Evolutionary conservation across 1,140 invertebrate genomes (phyloP).

Genomic region (Zaprionus ornatus): DNA sequence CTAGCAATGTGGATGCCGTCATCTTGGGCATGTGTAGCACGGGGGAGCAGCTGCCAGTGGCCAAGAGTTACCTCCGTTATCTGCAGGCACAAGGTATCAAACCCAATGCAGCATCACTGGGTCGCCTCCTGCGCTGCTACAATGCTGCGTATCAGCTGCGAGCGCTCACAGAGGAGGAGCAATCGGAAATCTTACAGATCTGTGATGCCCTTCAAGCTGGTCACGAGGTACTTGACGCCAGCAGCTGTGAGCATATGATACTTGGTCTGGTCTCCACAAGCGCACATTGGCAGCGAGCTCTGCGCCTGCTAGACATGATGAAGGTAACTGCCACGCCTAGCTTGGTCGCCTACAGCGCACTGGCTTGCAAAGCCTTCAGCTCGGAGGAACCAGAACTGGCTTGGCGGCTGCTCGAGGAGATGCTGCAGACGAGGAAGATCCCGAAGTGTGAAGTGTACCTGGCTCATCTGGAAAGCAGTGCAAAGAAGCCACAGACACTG

Average conservation of each 20-base stretch:
- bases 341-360: conserved; percentile 55
- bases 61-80: conserved; percentile 86
- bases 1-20: conserved; percentile 85
- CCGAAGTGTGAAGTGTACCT: conserved; percentile 74
- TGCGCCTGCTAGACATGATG: conserved; percentile 86
- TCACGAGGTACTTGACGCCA: conserved; percentile 86
- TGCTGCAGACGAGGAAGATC: conserved; percentile 51
- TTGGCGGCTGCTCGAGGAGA: conserved; percentile 72
- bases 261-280: conserved; percentile 86
- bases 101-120: conserved; percentile 85
- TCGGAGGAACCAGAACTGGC: conserved; percentile 40
- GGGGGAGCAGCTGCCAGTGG: conserved; percentile 84
- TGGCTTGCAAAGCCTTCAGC: conserved; percentile 65
- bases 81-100: conserved; percentile 83
- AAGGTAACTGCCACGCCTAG: conserved; percentile 83
- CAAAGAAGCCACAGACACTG: not conserved
- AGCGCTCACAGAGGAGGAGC: conserved; percentile 84
- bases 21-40: conserved; percentile 85
- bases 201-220: conserved; percentile 85
- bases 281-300: conserved; percentile 86
- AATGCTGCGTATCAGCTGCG: conserved; percentile 74
- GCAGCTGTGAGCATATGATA: conserved; percentile 86
- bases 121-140: conserved; percentile 85
- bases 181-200: conserved; percentile 85
- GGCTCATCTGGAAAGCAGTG: conserved; percentile 42